Evolutionary conservation across 2,888 invertebrate species (phyloP).

Genomic region (Eristalis pertinax): DNA sequence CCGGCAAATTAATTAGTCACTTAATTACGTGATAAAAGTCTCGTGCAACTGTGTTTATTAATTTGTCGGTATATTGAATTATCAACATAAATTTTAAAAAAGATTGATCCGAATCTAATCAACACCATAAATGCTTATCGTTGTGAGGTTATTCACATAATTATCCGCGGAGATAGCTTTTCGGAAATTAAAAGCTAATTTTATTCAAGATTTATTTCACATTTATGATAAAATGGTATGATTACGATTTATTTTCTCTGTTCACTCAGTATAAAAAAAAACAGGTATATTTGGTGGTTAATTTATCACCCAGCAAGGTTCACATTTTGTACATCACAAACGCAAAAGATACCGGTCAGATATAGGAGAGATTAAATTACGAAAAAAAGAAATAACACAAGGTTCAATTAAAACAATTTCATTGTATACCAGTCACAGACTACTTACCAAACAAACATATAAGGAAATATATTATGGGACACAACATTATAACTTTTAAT

Average conservation of each 20-base stretch:
- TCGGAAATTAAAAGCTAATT: neutral
- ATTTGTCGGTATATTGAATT: neutral
- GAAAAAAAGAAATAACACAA: neutral
- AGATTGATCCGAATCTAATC: neutral
- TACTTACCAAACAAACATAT: neutral
- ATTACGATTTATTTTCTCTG: neutral
- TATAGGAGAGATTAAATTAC: neutral
- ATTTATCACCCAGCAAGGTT: neutral
- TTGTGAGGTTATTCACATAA: neutral
- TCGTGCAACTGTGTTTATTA: neutral
- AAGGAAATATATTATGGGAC: slow-evolving; percentile 23
- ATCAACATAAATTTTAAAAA: neutral
- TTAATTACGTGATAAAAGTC: no score
- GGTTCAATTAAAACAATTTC: neutral
- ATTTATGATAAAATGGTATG: neutral
- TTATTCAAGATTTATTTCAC: neutral
- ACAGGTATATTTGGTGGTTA: neutral
- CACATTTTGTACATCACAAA: neutral
- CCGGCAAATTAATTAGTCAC: no score
- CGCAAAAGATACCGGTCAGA: neutral
- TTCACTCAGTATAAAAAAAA: neutral
- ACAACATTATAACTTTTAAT: slow-evolving; percentile 18
- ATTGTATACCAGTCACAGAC: neutral
- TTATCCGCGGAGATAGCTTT: neutral
- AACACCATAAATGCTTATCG: neutral